A percentile compares a stretch with the other conserved stretches of the same genome.
Conservation (phyloP, 2,888 invertebrate species). For the Anodontia alba region DNA sequence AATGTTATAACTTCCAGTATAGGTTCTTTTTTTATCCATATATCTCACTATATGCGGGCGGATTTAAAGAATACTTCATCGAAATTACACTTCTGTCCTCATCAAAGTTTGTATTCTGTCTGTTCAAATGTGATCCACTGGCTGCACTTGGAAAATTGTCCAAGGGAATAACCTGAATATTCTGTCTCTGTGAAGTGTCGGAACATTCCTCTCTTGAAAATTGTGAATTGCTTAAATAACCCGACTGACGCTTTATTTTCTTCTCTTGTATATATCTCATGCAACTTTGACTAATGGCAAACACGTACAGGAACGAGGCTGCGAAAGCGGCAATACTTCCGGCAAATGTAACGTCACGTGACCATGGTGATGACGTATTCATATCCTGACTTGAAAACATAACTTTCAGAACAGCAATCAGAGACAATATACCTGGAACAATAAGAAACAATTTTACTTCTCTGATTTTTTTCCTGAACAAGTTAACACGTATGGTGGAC, state of each 20-base stretch:
- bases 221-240: background rate
- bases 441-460: too few relatives aligned
- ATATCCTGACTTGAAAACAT: background rate
- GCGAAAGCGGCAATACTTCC: constrained; percentile 6
- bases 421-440: background rate
- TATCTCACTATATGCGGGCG: constrained; percentile 2
- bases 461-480: too few relatives aligned
- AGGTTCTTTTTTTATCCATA: background rate
- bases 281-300: background rate
- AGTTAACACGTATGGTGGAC: too few relatives aligned
- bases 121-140: background rate
- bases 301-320: background rate
- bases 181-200: background rate
- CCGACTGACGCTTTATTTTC: background rate
- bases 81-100: background rate
- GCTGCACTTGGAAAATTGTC: background rate
- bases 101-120: background rate
- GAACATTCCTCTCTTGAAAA: background rate
- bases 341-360: constrained; percentile 7
- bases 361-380: background rate
- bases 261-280: background rate
- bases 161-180: background rate
- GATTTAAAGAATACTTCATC: background rate
- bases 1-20: too few relatives aligned
- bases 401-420: background rate